These are phyloP conservation scores for Sabatieria punctata DNA, from an alignment of 2,888 invertebrate species.

Conservation along the genomic window DNA sequence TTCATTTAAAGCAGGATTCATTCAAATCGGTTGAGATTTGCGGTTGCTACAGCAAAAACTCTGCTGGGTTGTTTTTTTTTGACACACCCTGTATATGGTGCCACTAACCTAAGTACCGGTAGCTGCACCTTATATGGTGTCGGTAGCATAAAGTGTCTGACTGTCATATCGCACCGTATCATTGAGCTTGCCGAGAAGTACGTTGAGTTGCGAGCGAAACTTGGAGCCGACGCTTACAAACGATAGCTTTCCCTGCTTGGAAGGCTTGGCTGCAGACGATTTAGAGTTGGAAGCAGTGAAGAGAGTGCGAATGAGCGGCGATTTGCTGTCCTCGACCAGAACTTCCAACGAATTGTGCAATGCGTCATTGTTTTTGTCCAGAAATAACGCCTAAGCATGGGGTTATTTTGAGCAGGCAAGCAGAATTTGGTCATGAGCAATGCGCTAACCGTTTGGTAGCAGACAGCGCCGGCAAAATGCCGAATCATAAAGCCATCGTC, in stretches of 20 bases:
- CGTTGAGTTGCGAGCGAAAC: constrained; percentile 72
- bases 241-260: constrained; percentile 35
- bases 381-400: constrained; percentile 71
- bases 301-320: constrained; percentile 57
- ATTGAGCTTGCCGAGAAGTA: constrained; percentile 78
- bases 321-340: constrained; percentile 72
- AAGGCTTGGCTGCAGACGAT: not conserved
- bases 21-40: too few relatives aligned
- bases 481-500: constrained; percentile 88
- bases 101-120: too few relatives aligned
- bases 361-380: constrained; percentile 97
- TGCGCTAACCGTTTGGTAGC: constrained; percentile 65
- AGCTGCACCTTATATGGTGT: too few relatives aligned
- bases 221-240: constrained; percentile 91
- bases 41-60: too few relatives aligned
- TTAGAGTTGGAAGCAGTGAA: constrained; percentile 37
- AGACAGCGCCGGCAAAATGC: constrained; percentile 94
- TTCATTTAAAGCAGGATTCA: too few relatives aligned
- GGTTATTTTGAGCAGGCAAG: constrained; percentile 24
- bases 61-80: too few relatives aligned
- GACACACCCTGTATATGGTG: too few relatives aligned
- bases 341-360: constrained; percentile 84
- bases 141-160: too few relatives aligned
- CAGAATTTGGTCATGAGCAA: too few relatives aligned
- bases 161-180: constrained; percentile 51